Base-by-base conservation (phyloP, 2,797 vertebrate species). In the Lacerta agilis region DNA sequence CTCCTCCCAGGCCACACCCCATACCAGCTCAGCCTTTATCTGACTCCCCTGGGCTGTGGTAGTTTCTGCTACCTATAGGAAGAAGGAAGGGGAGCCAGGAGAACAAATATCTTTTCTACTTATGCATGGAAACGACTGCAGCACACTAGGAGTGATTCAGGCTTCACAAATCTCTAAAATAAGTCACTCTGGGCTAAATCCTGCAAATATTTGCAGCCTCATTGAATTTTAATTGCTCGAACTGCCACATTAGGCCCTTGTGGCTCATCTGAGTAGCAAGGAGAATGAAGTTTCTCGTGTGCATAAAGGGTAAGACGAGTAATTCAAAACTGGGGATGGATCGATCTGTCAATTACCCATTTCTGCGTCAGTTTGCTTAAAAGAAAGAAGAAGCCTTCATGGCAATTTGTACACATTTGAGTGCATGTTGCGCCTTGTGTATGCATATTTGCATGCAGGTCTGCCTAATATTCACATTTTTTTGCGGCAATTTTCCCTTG, bases 161-260 rank as follows among this genome's bases (percentile, higher is more conserved):
- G 41, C n/a, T 69, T 49, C 64, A 49, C n/a, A 79, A 33, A 69
- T 86, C 64, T 69, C 67, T 55, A 67, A 67, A 78, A 33, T 49
- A 86, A 86, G 76, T 55, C 76, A 79, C 49, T 79, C 61, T 33
- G 41, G 84, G 76, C 75, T 67, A 64, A 86, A 78, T 69, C 66
- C 58, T 78, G 84, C 61, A 86, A 86, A 49, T 78, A 69, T 25
- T 45, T 78, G 58, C 58, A 78, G 73, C 73, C 73, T 67, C 61
- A 49, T 78, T 69, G 49, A n/a, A 78, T 77, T 86, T 86, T 86
- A 86, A 86, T 86, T 86, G 84, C 61, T 77, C 55, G 38, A 66
- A 29, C 83, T 85, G 72, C 55, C 73, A 29, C 73, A 77, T 85
- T 76, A 77, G 75, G 41, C 9, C 15, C 38, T 33, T 29, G 76